Percentiles rank a stretch among this genome's conserved stretches.
Conservation (phyloP, 2,797 vertebrate genomes). For the Cryptoprocta ferox region DNA sequence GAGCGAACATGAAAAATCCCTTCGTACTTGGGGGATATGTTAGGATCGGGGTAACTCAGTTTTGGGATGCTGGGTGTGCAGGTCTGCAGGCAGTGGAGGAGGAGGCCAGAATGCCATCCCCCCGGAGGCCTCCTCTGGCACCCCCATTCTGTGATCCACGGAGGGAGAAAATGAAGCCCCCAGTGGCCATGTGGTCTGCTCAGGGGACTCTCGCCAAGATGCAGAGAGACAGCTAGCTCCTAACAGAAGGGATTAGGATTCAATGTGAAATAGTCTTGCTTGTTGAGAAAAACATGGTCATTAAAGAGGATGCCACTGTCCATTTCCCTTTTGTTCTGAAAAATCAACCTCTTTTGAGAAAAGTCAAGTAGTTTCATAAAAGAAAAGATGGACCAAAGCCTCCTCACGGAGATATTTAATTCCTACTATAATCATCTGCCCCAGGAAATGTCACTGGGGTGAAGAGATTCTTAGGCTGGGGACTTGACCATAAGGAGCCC, state of each 20-base stretch:
- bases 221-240: neutral
- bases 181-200: neutral
- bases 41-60: neutral
- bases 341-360: slow-evolving; percentile 32
- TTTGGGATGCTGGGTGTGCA: neutral
- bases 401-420: neutral
- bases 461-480: slow-evolving; percentile 29
- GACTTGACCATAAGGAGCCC: neutral
- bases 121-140: neutral
- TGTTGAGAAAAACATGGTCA: neutral
- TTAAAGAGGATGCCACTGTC: neutral
- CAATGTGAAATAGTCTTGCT: neutral
- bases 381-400: neutral
- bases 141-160: neutral
- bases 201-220: neutral
- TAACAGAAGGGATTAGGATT: neutral
- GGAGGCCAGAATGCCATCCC: neutral
- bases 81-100: neutral
- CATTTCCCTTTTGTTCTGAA: slow-evolving; percentile 3
- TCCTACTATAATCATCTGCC: neutral
- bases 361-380: slow-evolving; percentile 32
- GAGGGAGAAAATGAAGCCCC: neutral
- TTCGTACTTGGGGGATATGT: neutral
- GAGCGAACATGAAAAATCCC: neutral
- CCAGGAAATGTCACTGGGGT: neutral